A percentile compares a stretch with the other conserved stretches of the same genome.
These are phyloP conservation scores for Silurus lanzhouensis DNA, from an alignment of 2,797 vertebrate genomes.

Conservation along the genomic window DNA sequence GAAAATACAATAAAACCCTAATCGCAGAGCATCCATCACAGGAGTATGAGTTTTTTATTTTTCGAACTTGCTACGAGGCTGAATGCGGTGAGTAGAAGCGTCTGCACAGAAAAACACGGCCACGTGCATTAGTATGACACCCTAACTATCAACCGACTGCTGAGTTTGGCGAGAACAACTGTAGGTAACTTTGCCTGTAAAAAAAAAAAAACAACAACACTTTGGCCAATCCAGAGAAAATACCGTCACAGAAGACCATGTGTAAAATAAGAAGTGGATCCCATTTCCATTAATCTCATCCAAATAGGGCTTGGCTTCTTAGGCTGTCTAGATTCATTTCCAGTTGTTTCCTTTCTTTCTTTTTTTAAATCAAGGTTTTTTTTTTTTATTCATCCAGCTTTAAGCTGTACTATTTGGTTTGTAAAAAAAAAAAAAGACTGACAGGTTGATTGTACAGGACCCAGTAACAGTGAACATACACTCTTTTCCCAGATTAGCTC, in stretches of 20 bases:
- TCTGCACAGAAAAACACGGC: not conserved
- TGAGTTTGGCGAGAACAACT: not conserved
- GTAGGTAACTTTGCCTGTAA: not conserved
- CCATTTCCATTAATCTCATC: too few species aligned
- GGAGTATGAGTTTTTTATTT: not conserved
- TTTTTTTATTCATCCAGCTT: too few species aligned
- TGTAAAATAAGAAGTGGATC: not conserved
- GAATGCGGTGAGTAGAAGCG: not conserved
- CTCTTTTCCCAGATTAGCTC: too few species aligned
- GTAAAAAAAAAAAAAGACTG: too few species aligned
- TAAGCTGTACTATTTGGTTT: too few species aligned
- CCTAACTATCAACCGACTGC: not conserved
- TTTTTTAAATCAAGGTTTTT: not conserved
- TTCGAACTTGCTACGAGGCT: not conserved
- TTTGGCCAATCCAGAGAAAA: not conserved
- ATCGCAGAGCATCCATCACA: not conserved
- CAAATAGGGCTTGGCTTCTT: too few species aligned
- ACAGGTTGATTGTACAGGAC: too few species aligned
- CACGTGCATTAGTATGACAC: not conserved
- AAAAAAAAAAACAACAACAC: not conserved
- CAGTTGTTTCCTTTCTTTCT: not conserved
- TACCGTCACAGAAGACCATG: not conserved
- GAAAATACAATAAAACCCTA: not conserved
- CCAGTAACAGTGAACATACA: too few species aligned
- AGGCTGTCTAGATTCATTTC: not conserved